Percentiles rank a stretch among this genome's conserved stretches.
These are phyloP conservation scores for Dasyprocta punctata DNA, from an alignment of 2,113 vertebrate genomes.

Conservation along the genomic window DNA sequence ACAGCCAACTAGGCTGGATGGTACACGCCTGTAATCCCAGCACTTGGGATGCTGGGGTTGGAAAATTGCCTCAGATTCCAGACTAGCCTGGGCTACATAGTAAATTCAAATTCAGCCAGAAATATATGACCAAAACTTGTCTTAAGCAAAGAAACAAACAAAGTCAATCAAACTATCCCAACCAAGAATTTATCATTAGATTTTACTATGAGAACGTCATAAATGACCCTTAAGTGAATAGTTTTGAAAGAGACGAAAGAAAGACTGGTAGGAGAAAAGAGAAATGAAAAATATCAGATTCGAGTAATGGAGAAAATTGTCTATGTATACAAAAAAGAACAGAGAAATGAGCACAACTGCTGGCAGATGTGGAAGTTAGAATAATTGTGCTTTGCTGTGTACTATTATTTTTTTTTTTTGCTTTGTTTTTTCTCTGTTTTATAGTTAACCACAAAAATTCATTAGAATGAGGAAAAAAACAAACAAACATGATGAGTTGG, in stretches of 20 bases:
- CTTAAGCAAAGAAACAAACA: background rate
- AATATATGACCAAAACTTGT: background rate
- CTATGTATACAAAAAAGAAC: background rate
- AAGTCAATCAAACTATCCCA: background rate
- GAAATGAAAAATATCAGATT: background rate
- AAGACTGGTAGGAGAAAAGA: background rate
- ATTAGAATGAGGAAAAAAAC: background rate
- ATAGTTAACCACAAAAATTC: background rate
- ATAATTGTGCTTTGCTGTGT: background rate
- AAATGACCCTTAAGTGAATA: background rate
- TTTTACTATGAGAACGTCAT: background rate
- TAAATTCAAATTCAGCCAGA: background rate
- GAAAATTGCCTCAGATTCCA: background rate
- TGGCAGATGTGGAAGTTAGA: background rate
- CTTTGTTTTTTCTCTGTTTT: background rate
- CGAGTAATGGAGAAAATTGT: background rate
- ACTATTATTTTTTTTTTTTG: background rate
- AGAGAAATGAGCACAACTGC: background rate
- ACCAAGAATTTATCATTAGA: background rate
- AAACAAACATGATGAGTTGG: background rate
- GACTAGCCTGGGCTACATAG: background rate
- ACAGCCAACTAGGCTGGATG: background rate
- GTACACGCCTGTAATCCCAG: background rate
- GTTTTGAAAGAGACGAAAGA: background rate
- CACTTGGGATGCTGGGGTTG: background rate